Conservation (phyloP, 1,140 invertebrate genomes). For the Pissodes strobi region DNA sequence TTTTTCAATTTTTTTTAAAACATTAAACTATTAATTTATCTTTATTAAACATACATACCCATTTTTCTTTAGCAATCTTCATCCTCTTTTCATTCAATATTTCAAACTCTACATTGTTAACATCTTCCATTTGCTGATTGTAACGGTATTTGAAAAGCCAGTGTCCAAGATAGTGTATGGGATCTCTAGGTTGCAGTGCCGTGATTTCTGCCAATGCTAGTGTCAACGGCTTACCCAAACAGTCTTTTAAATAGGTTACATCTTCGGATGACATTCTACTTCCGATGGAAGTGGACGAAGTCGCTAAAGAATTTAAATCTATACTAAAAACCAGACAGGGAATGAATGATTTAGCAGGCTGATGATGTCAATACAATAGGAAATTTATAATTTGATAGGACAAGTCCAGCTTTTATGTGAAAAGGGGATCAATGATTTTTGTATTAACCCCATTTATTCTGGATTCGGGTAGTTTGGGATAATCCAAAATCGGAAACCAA, state of each 20-base stretch:
- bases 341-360: too few relatives aligned
- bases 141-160: constrained; percentile 56
- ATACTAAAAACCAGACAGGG: too few relatives aligned
- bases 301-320: too few relatives aligned
- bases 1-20: not conserved
- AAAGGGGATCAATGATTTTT: too few relatives aligned
- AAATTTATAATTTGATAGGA: too few relatives aligned
- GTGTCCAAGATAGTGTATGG: constrained; percentile 55
- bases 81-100: constrained; percentile 46
- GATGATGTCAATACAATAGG: too few relatives aligned
- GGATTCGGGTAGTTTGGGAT: too few relatives aligned
- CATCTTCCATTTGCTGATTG: constrained; percentile 50
- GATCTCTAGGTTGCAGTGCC: constrained; percentile 52
- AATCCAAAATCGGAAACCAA: too few relatives aligned
- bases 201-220: constrained; percentile 55
- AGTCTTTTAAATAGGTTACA: constrained; percentile 51
- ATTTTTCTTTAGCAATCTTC: constrained; percentile 42
- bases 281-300: constrained; percentile 2
- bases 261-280: constrained; percentile 49
- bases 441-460: too few relatives aligned
- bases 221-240: constrained; percentile 50
- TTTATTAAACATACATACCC: constrained; percentile 43
- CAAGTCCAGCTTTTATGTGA: too few relatives aligned
- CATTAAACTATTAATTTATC: not conserved
- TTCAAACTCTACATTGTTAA: constrained; percentile 43